A percentile compares a stretch with the other conserved stretches of the same genome.
These are phyloP conservation scores for Lithobates pipiens DNA, from an alignment of 2,797 vertebrate species.

Conservation along the genomic window DNA sequence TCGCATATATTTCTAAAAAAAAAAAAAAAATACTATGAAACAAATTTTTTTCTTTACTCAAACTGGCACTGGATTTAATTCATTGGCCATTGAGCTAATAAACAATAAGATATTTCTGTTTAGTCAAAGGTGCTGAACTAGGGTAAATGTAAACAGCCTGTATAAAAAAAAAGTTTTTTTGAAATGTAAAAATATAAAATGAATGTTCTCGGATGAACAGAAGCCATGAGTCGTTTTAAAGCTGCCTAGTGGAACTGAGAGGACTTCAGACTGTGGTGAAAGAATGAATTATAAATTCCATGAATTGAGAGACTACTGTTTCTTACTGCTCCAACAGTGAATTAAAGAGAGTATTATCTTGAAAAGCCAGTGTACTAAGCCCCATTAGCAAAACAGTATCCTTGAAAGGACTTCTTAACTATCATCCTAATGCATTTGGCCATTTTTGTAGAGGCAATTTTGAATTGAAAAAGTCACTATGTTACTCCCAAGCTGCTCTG, in stretches of 20 bases:
- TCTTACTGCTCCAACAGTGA: slow-evolving; percentile 9
- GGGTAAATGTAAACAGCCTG: too few species aligned
- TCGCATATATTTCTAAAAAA: too few species aligned
- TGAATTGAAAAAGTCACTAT: slow-evolving; percentile 12
- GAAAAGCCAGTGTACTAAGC: slow-evolving; percentile 10
- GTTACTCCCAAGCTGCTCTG: slow-evolving; percentile 6
- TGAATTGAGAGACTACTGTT: background rate
- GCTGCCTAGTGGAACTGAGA: background rate
- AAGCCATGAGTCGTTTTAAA: too few species aligned
- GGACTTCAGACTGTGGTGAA: background rate
- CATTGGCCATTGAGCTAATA: too few species aligned
- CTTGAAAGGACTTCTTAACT: slow-evolving; percentile 22
- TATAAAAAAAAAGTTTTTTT: too few species aligned
- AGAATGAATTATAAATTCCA: background rate
- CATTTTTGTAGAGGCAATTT: slow-evolving; percentile 23
- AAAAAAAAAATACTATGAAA: too few species aligned
- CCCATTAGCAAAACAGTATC: slow-evolving; percentile 19
- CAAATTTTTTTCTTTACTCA: too few species aligned
- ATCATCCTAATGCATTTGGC: slow-evolving; percentile 25
- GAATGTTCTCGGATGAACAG: too few species aligned
- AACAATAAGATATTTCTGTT: too few species aligned
- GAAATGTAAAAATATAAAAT: too few species aligned
- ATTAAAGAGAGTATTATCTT: slow-evolving; percentile 9
- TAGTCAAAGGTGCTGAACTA: too few species aligned
- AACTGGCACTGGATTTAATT: too few species aligned